Evolutionary conservation across 2,888 invertebrate genomes (phyloP).

Genomic region (Glaucopsyche alexis): DNA sequence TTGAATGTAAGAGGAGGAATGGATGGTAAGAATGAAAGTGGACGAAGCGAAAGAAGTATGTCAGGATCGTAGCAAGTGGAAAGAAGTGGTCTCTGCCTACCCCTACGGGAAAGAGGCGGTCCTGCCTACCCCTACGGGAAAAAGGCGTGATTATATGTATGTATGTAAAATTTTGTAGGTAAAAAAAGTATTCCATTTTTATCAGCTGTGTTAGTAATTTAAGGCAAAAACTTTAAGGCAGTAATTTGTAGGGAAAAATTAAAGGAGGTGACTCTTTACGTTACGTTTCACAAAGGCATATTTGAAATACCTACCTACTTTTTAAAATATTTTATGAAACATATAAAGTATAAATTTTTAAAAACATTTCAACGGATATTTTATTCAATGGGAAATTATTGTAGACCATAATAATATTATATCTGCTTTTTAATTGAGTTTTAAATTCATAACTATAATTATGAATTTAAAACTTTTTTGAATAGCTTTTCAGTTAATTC

Average conservation of each 20-base stretch:
- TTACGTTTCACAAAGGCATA: constrained; percentile 6
- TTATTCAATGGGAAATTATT: background rate
- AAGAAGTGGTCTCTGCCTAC: too few relatives aligned
- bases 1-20: too few relatives aligned
- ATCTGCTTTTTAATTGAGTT: too few relatives aligned
- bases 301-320: constrained; percentile 1
- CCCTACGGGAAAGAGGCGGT: too few relatives aligned
- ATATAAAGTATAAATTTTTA: background rate
- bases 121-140: too few relatives aligned
- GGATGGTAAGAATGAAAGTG: too few relatives aligned
- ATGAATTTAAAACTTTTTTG: too few relatives aligned
- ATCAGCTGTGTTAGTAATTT: background rate
- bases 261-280: background rate
- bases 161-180: background rate
- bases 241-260: constrained; percentile 26
- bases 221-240: constrained; percentile 3
- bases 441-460: too few relatives aligned
- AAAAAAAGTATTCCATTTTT: background rate
- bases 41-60: too few relatives aligned
- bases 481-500: background rate
- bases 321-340: constrained; percentile 3
- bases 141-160: too few relatives aligned
- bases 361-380: background rate
- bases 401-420: too few relatives aligned
- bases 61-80: too few relatives aligned